phyloP scores from a whole-genome alignment of 2,113 vertebrate genomes.

The Thalassoma bifasciatum region DNA sequence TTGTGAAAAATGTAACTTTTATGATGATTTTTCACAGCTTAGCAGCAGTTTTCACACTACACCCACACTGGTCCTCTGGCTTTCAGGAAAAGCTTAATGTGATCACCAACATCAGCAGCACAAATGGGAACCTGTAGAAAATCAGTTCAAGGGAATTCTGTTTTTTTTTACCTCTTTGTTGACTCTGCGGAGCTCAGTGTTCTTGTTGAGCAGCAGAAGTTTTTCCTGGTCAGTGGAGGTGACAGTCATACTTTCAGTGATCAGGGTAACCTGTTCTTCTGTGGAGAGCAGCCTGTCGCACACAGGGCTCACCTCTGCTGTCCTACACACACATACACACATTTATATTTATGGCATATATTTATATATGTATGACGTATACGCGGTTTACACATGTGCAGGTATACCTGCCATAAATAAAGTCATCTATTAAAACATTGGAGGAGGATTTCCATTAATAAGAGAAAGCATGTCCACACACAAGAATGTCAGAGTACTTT shows the following conservation, averaged over 20 bases:
- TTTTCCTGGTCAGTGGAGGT: slow-evolving; percentile 85
- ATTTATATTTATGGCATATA: too few species aligned
- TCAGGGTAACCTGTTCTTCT: slow-evolving; percentile 82
- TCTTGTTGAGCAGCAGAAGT: slow-evolving; percentile 84
- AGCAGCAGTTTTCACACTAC: slow-evolving; percentile 62
- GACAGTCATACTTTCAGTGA: slow-evolving; percentile 86
- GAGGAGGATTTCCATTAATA: slow-evolving; percentile 71
- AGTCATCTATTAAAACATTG: slow-evolving; percentile 51
- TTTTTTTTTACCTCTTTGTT: slow-evolving; percentile 83
- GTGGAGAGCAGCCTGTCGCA: slow-evolving; percentile 68
- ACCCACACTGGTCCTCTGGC: slow-evolving; percentile 53
- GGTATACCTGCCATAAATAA: slow-evolving; percentile 48
- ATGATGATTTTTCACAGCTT: slow-evolving; percentile 40
- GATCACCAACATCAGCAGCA: slow-evolving; percentile 56
- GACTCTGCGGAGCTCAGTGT: slow-evolving; percentile 81
- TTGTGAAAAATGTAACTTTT: slow-evolving; percentile 31
- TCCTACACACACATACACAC: slow-evolving; percentile 51
- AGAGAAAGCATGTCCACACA: slow-evolving; percentile 54
- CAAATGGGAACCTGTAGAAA: slow-evolving; percentile 9
- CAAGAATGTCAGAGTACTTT: slow-evolving; percentile 69
- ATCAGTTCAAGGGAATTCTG: not conserved
- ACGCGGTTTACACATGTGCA: not conserved
- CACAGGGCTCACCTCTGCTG: slow-evolving; percentile 38
- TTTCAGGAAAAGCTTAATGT: slow-evolving; percentile 51
- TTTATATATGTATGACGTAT: too few species aligned